These are phyloP conservation scores for Leptarthrus brevirostris DNA, from an alignment of 2,888 invertebrate genomes.

Conservation along the genomic window DNA sequence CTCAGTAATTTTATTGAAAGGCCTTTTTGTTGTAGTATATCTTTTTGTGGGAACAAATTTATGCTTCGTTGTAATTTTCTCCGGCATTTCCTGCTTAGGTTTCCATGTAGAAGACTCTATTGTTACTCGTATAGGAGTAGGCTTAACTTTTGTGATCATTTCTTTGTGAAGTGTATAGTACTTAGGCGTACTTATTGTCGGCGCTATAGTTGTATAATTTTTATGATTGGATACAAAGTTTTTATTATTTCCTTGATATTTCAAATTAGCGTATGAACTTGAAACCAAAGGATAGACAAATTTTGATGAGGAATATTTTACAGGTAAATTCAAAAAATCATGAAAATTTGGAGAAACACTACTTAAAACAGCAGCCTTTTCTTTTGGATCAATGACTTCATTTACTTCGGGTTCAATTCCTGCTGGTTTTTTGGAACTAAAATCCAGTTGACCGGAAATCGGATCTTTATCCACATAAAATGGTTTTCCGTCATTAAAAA, in stretches of 20 bases:
- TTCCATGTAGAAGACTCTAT: conserved; percentile 30
- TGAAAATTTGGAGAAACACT: conserved; percentile 74
- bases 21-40: conserved; percentile 56
- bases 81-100: conserved; percentile 56
- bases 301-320: conserved; percentile 76
- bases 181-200: conserved; percentile 59
- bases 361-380: conserved; percentile 71
- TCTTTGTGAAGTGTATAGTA: conserved; percentile 59
- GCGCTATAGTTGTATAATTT: conserved; percentile 60
- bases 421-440: conserved; percentile 69
- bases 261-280: conserved; percentile 78
- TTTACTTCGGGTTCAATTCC: conserved; percentile 64
- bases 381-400: conserved; percentile 67
- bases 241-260: conserved; percentile 74
- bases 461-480: conserved; percentile 78
- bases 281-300: conserved; percentile 78
- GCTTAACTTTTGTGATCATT: conserved; percentile 20
- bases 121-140: conserved; percentile 44
- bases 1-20: conserved; percentile 63
- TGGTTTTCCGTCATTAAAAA: conserved; percentile 77
- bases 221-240: conserved; percentile 69
- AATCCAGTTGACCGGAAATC: conserved; percentile 74
- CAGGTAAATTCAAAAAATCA: conserved; percentile 76
- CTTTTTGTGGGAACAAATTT: conserved; percentile 49
- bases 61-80: conserved; percentile 56